phyloP scores from a whole-genome alignment of 2,113 vertebrate species.

The Cryptotis parvus region DNA sequence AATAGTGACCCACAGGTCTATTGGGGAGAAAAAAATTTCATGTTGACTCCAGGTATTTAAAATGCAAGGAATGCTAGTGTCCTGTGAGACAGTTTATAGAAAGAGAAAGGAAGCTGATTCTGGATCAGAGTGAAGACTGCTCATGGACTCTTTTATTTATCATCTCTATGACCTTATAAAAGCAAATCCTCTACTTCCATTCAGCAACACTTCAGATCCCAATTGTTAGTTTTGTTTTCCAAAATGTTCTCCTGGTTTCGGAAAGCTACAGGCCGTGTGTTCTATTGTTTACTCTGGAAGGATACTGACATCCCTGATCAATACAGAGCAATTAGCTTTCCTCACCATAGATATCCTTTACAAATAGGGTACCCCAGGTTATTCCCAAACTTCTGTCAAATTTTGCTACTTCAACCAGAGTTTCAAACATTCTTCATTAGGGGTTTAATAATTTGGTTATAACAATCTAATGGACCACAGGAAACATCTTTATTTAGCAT shows the following conservation, averaged over 20 bases:
- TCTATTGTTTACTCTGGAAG: background rate
- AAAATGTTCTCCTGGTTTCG: background rate
- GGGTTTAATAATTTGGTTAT: background rate
- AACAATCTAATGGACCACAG: background rate
- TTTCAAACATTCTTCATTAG: background rate
- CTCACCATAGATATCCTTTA: no score
- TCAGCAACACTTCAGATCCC: background rate
- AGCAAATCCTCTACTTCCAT: no score
- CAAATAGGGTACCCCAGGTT: no score
- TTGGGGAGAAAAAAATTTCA: background rate
- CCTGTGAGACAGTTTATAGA: background rate
- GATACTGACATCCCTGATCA: no score
- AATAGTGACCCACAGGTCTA: background rate
- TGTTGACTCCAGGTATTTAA: background rate
- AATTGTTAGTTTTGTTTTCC: background rate
- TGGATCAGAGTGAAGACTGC: background rate
- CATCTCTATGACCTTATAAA: background rate
- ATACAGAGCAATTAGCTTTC: no score
- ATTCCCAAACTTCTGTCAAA: no score
- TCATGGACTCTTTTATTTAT: background rate
- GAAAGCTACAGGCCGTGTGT: background rate
- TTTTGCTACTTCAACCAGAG: no score
- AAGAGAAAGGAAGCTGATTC: background rate
- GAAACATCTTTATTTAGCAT: background rate
- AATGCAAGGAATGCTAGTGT: background rate